Percentiles rank a stretch among this genome's conserved stretches.
phyloP scores from a whole-genome alignment of 2,797 vertebrate species.

The Xiphophorus birchmanni region DNA sequence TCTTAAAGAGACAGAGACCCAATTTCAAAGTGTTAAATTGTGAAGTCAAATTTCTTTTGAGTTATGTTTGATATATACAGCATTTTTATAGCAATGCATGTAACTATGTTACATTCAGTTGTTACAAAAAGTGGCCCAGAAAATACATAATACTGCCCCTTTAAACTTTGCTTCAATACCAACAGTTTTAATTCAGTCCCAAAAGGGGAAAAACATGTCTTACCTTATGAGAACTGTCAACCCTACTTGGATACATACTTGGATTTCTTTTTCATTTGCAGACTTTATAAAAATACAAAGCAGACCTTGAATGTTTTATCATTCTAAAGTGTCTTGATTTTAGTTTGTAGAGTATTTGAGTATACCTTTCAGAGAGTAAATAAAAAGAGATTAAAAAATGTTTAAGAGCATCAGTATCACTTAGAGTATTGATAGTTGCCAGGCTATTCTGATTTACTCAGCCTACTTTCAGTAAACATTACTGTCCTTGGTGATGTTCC shows the following conservation, averaged over 20 bases:
- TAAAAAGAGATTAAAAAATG: neutral
- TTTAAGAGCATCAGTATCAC: slow-evolving; percentile 28
- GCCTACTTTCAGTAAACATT: slow-evolving; percentile 52
- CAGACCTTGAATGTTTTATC: slow-evolving; percentile 44
- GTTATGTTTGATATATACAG: too few species aligned
- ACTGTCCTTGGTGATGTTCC: slow-evolving; percentile 48
- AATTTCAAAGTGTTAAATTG: too few species aligned
- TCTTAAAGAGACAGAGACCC: too few species aligned
- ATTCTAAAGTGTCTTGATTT: slow-evolving; percentile 40
- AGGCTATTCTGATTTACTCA: slow-evolving; percentile 52
- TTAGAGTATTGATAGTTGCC: slow-evolving; percentile 46
- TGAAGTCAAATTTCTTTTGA: too few species aligned
- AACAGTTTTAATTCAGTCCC: slow-evolving; percentile 25
- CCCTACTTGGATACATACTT: neutral
- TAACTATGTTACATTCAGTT: too few species aligned
- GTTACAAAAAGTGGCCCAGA: too few species aligned
- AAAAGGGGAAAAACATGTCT: slow-evolving; percentile 20
- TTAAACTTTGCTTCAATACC: slow-evolving; percentile 59
- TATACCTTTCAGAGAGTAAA: slow-evolving; percentile 34
- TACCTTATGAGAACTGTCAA: too few species aligned
- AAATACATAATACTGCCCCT: too few species aligned
- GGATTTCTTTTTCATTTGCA: slow-evolving; percentile 15
- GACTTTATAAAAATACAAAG: slow-evolving; percentile 60
- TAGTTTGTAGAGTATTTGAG: slow-evolving; percentile 29
- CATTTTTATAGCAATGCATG: too few species aligned